phyloP scores from a whole-genome alignment of 2,888 invertebrate genomes.

The Apamea crenata region DNA sequence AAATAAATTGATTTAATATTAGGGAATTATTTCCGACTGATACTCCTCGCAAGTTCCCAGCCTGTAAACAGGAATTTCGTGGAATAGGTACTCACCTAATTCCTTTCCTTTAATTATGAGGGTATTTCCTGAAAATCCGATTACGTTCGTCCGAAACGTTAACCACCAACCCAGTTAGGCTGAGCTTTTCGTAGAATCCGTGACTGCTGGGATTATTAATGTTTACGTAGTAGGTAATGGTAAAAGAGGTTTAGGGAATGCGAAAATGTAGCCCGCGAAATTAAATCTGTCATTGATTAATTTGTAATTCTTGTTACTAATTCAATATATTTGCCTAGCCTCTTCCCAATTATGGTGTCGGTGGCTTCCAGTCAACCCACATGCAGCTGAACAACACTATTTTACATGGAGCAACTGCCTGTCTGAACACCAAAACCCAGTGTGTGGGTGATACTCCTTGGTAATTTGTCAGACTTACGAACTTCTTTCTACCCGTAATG shows the following conservation, averaged over 20 bases:
- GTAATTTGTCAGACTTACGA: no score
- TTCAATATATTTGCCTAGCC: no score
- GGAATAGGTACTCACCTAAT: not conserved
- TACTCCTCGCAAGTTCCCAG: not conserved
- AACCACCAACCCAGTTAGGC: not conserved
- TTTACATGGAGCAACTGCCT: no score
- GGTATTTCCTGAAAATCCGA: not conserved
- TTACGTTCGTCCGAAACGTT: no score
- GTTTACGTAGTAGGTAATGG: not conserved
- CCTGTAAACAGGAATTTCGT: not conserved
- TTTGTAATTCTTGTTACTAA: no score
- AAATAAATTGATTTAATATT: conserved; percentile 23
- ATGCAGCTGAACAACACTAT: no score
- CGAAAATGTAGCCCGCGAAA: not conserved
- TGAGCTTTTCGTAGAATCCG: not conserved
- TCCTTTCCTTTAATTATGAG: no score
- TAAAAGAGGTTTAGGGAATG: not conserved
- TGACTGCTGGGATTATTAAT: not conserved
- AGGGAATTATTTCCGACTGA: not conserved
- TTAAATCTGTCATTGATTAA: not conserved
- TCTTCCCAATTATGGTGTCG: no score
- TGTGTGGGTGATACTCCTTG: no score
- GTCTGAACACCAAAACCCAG: no score
- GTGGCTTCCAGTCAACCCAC: no score
- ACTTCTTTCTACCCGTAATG: no score